Evolutionary conservation across 2,113 vertebrate genomes (phyloP), one percentile per base, ranked within the genome.

Genomic region (Aegotheles bennettii): DNA sequence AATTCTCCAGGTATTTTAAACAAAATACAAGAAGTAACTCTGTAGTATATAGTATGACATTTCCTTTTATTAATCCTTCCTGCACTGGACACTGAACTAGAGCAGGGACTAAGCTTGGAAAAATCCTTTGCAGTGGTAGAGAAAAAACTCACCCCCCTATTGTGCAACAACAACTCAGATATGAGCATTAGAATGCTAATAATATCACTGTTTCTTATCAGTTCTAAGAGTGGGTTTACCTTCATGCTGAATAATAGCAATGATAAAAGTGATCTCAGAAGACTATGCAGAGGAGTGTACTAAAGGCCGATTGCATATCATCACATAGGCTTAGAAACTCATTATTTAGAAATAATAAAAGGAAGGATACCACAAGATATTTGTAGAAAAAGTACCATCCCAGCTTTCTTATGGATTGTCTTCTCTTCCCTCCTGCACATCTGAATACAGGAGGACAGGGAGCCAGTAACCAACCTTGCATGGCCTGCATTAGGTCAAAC

Each of bases 131-230:
- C 25, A 80, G 35, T 28, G 42, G 7, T 40, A 56, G 25, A 89
- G 48, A 24, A 54, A 54, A 73, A 79, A 1, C 0, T 3, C 23
- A 29, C 8, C 0, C 7, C 20, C 2, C 18, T 29, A 9, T 69
- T 69, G 24, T 24, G 14, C 38, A 90, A 35, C 38, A 90, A 35
- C 13, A 38, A 28, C 7, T 40, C 38, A 80, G 36, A 57, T n/a
- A 47, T 23, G 10, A 60, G 16, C 35, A 90, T 38, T 43, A 64
- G 31, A 12, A 43, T 53, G 64, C 16, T 68, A 91, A 67, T 61
- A 75, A 57, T 61, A 71, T 67, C 23, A 51, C 19, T 33, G 18
- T 38, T 59, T 90, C 64, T 68, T 68, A 53, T 75, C 31, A n/a
- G 38, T 77, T 64, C 43, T 36, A 28, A 40, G 42, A 68, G 36